Base-by-base conservation (phyloP, 2,113 vertebrate genomes). In the Scomber japonicus region DNA sequence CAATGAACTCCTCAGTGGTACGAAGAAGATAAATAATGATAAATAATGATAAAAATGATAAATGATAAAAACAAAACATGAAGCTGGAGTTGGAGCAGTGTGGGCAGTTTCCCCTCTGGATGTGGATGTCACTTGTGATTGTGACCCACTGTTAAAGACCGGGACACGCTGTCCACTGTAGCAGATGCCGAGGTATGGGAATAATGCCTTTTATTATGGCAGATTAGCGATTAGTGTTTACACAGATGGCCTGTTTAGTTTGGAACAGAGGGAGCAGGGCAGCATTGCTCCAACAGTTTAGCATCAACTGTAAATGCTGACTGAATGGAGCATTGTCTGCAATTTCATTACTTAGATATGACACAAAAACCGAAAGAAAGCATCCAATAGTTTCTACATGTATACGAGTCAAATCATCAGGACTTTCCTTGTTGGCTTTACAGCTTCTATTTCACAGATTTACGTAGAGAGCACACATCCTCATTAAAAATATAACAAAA, bases 201-300 rank as follows among this genome's bases (percentile, higher is more conserved):
- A 46, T 60, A 0, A 5, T 19, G 57, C 1, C 21, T 63, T 78
- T 60, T 73, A 51, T 72, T 19, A 30, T 1, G 40, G 24, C 45
- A 57, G 51, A 75, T 81, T 46, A 61, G 46, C 64, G 56, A 46
- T 56, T 74, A 75, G 46, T 53, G 51, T 70, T 77, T 70, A 60
- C 67, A 77, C 59, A 80, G 75, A 85, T 54, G 63, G 63, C n/a
- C 24, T 78, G 24, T 62, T 62, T 62, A 21, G 3, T 73, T 21
- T 45, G 54, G 19, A 50, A 24, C 49, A 55, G 69, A 50, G 14
- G 24, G 12, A 40, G 10, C 0, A 66, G 21, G n/a, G 31, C 16
- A 4, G 16, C 55, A 17, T 16, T 63, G 50, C 24, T 40, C 35
- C 8, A 40, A 40, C 6, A 48, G n/a, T n/a, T 16, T 21, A 30